phyloP scores from a whole-genome alignment of 2,113 vertebrate species.

The Phoenicopterus ruber region DNA sequence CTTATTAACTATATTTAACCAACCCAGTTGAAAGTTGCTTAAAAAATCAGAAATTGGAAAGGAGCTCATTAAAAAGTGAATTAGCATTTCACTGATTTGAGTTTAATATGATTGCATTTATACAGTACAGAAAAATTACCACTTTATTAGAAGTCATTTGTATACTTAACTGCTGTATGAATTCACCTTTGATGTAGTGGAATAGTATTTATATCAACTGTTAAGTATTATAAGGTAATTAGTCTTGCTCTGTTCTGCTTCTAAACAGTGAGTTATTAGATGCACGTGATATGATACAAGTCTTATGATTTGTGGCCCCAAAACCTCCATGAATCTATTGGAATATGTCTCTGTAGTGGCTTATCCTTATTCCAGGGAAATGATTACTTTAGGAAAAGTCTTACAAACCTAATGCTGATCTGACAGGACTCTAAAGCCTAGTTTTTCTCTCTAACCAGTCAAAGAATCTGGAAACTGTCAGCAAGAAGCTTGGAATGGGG shows the following conservation, averaged over 20 bases:
- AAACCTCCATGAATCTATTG: background rate
- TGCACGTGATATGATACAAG: background rate
- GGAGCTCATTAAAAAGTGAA: constrained; percentile 51
- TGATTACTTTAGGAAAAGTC: background rate
- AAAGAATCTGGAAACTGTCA: background rate
- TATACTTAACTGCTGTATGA: constrained; percentile 28
- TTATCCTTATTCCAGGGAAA: background rate
- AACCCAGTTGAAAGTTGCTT: constrained; percentile 36
- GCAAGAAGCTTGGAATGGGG: background rate
- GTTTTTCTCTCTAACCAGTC: background rate
- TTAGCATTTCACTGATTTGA: constrained; percentile 51
- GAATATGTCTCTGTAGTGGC: background rate
- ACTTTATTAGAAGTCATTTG: constrained; percentile 49
- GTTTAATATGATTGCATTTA: constrained; percentile 50
- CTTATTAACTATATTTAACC: constrained; percentile 41
- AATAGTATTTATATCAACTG: constrained; percentile 26
- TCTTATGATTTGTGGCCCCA: background rate
- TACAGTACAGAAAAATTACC: constrained; percentile 37
- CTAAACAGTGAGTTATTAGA: constrained; percentile 14
- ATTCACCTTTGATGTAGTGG: constrained; percentile 27
- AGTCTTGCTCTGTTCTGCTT: background rate
- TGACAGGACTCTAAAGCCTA: background rate
- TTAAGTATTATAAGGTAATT: constrained; percentile 19
- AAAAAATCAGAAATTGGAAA: constrained; percentile 43
- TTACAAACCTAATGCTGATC: background rate